Percentiles rank a stretch among this genome's conserved stretches.
Conservation (phyloP, 2,888 invertebrate genomes). For the Cheilosia pagana region DNA sequence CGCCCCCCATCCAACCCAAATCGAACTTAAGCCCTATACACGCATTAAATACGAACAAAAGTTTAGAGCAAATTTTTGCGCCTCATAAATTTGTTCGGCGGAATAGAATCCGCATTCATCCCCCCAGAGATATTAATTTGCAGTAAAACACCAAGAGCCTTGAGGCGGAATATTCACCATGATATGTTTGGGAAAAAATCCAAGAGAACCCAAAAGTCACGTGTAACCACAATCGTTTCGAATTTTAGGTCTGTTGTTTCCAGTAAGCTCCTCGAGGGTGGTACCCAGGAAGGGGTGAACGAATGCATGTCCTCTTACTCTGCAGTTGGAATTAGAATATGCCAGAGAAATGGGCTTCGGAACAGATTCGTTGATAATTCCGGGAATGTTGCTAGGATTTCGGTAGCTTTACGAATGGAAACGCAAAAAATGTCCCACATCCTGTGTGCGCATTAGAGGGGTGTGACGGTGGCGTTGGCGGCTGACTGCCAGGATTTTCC, state of each 20-base stretch:
- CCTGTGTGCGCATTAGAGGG: constrained; percentile 33
- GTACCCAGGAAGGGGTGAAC: constrained; percentile 58
- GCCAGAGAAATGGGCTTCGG: constrained; percentile 14
- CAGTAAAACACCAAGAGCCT: constrained; percentile 58
- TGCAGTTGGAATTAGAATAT: constrained; percentile 41
- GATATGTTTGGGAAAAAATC: constrained; percentile 32
- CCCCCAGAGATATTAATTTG: constrained; percentile 64
- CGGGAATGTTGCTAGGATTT: constrained; percentile 49
- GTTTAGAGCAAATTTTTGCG: constrained; percentile 66
- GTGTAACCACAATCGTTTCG: constrained; percentile 72
- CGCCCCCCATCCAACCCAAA: constrained; percentile 13
- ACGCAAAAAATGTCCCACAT: constrained; percentile 55
- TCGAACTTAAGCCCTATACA: constrained; percentile 34
- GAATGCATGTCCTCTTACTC: constrained; percentile 28
- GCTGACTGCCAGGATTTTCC: constrained; percentile 56
- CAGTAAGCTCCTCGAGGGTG: constrained; percentile 41
- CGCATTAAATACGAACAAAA: constrained; percentile 33
- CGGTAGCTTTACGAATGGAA: constrained; percentile 46
- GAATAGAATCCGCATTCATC: constrained; percentile 32
- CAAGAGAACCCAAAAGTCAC: constrained; percentile 59
- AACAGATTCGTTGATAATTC: constrained; percentile 54
- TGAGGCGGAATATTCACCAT: constrained; percentile 31
- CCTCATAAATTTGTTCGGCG: constrained; percentile 63
- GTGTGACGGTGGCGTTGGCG: constrained; percentile 7
- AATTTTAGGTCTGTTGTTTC: constrained; percentile 55